A percentile compares a stretch with the other conserved stretches of the same genome.
phyloP scores from a whole-genome alignment of 2,888 invertebrate species.

The Anthophora plumipes region DNA sequence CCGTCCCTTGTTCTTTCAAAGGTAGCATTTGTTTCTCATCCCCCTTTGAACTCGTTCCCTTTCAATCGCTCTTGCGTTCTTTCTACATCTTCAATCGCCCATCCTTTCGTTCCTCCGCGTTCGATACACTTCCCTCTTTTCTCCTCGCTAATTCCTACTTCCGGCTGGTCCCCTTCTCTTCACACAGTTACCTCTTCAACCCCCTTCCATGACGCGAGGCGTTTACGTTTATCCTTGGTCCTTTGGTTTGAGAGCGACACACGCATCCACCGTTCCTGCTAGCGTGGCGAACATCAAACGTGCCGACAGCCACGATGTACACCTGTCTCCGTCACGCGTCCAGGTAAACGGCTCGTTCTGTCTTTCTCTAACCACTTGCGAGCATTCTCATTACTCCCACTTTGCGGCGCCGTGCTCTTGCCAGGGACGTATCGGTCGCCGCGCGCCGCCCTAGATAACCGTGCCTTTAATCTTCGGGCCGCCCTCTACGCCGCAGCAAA shows the following conservation, averaged over 20 bases:
- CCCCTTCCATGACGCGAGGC: slow-evolving; percentile 2
- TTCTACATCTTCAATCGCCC: neutral
- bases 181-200: neutral
- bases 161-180: slow-evolving; percentile 19
- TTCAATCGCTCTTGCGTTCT: too few relatives aligned
- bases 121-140: slow-evolving; percentile 28
- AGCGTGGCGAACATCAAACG: slow-evolving; percentile 77
- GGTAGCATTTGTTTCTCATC: neutral
- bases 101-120: neutral
- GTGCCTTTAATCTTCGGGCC: slow-evolving; percentile 12
- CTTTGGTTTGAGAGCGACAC: slow-evolving; percentile 68
- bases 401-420: slow-evolving; percentile 29
- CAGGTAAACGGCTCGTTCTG: slow-evolving; percentile 71
- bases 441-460: slow-evolving; percentile 27
- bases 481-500: slow-evolving; percentile 12
- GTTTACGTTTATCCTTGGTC: slow-evolving; percentile 49
- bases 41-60: neutral
- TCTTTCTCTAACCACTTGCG: slow-evolving; percentile 67
- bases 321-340: slow-evolving; percentile 78
- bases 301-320: slow-evolving; percentile 77
- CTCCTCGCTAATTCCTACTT: slow-evolving; percentile 37
- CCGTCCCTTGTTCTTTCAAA: neutral
- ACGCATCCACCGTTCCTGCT: slow-evolving; percentile 71
- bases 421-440: slow-evolving; percentile 57
- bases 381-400: slow-evolving; percentile 77